These are phyloP conservation scores for Drosophila littoralis DNA, from an alignment of 1,140 invertebrate species.

Conservation along the genomic window DNA sequence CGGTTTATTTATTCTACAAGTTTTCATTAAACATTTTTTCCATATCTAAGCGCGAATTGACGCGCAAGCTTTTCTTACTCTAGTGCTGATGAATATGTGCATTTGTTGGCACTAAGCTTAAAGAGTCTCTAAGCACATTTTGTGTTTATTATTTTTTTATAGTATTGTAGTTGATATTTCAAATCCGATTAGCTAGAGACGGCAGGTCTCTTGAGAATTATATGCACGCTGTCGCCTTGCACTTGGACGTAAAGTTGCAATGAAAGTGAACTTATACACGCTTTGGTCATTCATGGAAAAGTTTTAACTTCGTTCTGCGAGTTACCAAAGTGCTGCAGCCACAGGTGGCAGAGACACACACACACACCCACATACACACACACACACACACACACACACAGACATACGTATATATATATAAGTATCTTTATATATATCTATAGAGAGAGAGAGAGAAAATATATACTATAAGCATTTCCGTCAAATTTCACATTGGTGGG, in stretches of 20 bases:
- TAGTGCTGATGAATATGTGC: no score
- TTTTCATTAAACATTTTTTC: no score
- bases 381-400: constrained; percentile 13
- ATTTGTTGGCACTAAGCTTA: no score
- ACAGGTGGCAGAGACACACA: constrained; percentile 25
- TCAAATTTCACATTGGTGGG: constrained; percentile 40
- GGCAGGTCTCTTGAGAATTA: no score
- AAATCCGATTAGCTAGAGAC: no score
- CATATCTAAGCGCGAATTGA: no score
- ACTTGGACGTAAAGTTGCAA: not conserved
- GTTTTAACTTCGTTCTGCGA: constrained; percentile 24
- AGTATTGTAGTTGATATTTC: no score
- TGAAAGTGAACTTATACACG: constrained; percentile 30
- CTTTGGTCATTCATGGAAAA: constrained; percentile 22
- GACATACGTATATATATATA: not conserved
- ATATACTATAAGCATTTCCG: constrained; percentile 19
- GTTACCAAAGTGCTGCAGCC: constrained; percentile 12
- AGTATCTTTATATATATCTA: not conserved
- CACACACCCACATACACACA: constrained; percentile 3
- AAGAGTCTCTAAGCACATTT: no score
- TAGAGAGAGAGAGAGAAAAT: constrained; percentile 3
- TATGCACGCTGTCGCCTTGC: not conserved
- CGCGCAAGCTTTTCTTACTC: no score
- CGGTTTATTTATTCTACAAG: no score
- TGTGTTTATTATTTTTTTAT: no score